phyloP scores from a whole-genome alignment of 1,140 invertebrate species.

The Drosophila lacteicornis region DNA sequence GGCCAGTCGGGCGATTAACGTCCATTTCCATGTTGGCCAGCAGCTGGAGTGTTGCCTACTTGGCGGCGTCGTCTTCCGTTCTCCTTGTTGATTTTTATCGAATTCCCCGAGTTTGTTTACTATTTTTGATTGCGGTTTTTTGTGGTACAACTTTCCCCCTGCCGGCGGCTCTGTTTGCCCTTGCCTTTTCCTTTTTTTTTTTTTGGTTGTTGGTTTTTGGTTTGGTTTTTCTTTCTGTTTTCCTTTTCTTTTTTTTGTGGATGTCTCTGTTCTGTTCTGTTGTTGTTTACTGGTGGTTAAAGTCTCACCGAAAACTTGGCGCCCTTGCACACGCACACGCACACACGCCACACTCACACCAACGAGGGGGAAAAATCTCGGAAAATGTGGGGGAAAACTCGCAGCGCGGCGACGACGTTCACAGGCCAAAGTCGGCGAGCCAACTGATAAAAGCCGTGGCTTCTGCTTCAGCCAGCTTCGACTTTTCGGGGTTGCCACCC shows the following conservation, averaged over 20 bases:
- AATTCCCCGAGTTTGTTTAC: constrained; percentile 35
- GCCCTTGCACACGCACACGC: constrained; percentile 52
- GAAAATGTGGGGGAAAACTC: constrained; percentile 19
- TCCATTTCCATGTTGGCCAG: constrained; percentile 72
- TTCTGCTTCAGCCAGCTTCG: constrained; percentile 1
- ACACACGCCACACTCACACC: constrained; percentile 22
- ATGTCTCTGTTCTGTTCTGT: constrained; percentile 47
- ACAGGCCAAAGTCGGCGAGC: constrained; percentile 55
- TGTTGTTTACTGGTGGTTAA: constrained; percentile 55
- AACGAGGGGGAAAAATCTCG: constrained; percentile 10
- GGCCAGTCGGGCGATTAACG: constrained; percentile 69
- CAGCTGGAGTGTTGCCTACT: constrained; percentile 70
- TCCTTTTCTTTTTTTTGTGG: constrained; percentile 14
- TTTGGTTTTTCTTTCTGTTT: constrained; percentile 15
- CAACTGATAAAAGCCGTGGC: constrained; percentile 67
- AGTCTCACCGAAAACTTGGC: constrained; percentile 68
- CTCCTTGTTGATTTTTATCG: constrained; percentile 28
- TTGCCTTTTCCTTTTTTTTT: constrained; percentile 10
- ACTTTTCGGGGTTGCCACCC: constrained; percentile 54
- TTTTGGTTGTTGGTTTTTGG: constrained; percentile 6
- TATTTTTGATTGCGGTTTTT: constrained; percentile 44
- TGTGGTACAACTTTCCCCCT: constrained; percentile 44
- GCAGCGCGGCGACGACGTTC: constrained; percentile 57
- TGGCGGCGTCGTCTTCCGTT: constrained; percentile 46
- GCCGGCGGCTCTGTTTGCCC: constrained; percentile 28